These are phyloP conservation scores for Malthinus flaveolus DNA, from an alignment of 2,888 invertebrate genomes.

Conservation along the genomic window DNA sequence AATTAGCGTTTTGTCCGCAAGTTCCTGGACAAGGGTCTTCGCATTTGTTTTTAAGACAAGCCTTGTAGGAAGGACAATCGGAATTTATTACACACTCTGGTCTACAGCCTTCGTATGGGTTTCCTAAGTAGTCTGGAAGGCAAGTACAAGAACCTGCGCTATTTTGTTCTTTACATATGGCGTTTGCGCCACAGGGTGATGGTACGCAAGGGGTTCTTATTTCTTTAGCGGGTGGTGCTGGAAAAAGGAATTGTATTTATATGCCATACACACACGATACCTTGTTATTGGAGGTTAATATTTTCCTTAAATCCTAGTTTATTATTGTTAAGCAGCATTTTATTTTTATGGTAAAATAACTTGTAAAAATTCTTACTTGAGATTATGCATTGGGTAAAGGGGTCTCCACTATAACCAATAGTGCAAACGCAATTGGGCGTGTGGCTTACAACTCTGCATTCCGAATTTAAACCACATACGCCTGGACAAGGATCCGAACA, in stretches of 20 bases:
- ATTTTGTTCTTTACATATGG: slow-evolving; percentile 73
- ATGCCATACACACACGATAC: not conserved
- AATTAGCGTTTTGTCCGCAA: slow-evolving; percentile 70
- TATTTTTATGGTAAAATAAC: slow-evolving; percentile 13
- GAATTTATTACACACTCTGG: slow-evolving; percentile 69
- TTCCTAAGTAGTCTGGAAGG: slow-evolving; percentile 71
- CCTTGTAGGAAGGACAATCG: slow-evolving; percentile 64
- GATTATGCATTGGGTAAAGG: slow-evolving; percentile 61
- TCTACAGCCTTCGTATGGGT: slow-evolving; percentile 75
- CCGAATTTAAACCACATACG: slow-evolving; percentile 77
- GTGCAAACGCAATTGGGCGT: slow-evolving; percentile 81
- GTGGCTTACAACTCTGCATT: slow-evolving; percentile 80
- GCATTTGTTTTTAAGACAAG: slow-evolving; percentile 69
- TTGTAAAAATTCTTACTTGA: slow-evolving; percentile 22
- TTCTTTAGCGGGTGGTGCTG: slow-evolving; percentile 24
- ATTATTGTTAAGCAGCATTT: not conserved
- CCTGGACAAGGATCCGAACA: slow-evolving; percentile 80
- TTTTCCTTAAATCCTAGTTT: no score
- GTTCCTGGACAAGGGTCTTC: slow-evolving; percentile 70
- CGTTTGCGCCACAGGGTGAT: slow-evolving; percentile 69
- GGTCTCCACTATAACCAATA: slow-evolving; percentile 73
- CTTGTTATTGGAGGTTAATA: no score
- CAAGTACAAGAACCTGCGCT: slow-evolving; percentile 75
- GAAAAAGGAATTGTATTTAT: not conserved
- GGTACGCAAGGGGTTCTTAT: slow-evolving; percentile 68